These are phyloP conservation scores for Cenopis cana DNA, from an alignment of 2,888 invertebrate species.

Conservation along the genomic window DNA sequence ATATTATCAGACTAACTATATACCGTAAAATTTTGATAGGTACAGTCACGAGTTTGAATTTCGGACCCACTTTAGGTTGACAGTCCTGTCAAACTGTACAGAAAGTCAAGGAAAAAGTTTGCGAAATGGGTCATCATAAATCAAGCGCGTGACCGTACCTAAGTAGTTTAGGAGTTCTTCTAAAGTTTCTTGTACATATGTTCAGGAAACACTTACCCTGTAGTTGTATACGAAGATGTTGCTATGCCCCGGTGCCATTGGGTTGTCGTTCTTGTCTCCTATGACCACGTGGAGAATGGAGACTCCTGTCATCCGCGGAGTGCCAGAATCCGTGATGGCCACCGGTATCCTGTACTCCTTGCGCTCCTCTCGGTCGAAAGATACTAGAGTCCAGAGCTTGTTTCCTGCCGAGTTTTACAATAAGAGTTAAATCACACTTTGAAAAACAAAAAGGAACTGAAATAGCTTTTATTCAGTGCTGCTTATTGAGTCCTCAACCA, in stretches of 20 bases:
- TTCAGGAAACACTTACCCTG: conserved; percentile 82
- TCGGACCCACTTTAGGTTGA: too few species aligned
- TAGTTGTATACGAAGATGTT: conserved; percentile 98
- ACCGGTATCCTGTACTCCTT: conserved; percentile 96
- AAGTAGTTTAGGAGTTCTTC: not conserved
- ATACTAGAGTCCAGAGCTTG: conserved; percentile 88
- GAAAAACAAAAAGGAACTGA: not conserved
- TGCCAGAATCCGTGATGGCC: conserved; percentile 94
- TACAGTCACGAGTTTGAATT: too few species aligned
- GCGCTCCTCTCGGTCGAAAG: conserved; percentile 94
- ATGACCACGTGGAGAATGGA: conserved; percentile 95
- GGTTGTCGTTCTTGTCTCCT: conserved; percentile 97
- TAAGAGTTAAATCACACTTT: not conserved
- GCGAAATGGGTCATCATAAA: too few species aligned
- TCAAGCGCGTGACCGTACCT: too few species aligned
- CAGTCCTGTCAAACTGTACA: too few species aligned
- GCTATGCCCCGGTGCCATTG: conserved; percentile 94
- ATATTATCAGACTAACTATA: too few species aligned
- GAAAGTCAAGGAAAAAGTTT: too few species aligned
- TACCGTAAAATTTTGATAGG: not conserved
- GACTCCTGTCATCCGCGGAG: conserved; percentile 89
- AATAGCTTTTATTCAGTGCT: not conserved
- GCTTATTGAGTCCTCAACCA: not conserved
- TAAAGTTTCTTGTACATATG: not conserved
- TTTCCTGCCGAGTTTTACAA: conserved; percentile 69